A percentile compares a stretch with the other conserved stretches of the same genome.
Conservation (phyloP, 2,113 vertebrate genomes). For the Esox niger region DNA sequence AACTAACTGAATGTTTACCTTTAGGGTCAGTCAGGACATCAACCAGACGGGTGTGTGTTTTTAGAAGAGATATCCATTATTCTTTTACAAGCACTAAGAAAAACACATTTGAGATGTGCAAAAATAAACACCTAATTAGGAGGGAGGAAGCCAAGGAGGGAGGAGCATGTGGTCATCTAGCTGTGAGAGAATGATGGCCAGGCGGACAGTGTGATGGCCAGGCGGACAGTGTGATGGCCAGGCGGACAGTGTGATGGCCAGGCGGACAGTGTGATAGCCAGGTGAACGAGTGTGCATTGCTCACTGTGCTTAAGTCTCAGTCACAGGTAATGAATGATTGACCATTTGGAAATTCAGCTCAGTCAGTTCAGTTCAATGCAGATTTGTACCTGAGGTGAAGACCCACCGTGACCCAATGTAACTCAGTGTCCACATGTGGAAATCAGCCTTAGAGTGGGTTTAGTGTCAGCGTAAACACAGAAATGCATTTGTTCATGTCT, state of each 20-base stretch:
- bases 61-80: conserved; percentile 19
- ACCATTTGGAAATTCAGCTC: conserved; percentile 28
- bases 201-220: too few species aligned
- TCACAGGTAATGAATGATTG: conserved; percentile 50
- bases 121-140: background rate
- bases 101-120: conserved; percentile 33
- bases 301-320: background rate
- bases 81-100: conserved; percentile 42
- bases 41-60: conserved; percentile 26
- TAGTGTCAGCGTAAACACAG: too few species aligned
- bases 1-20: conserved; percentile 62
- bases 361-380: background rate
- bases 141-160: conserved; percentile 18
- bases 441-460: background rate
- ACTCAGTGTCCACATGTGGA: conserved; percentile 1
- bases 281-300: conserved; percentile 9
- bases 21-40: conserved; percentile 44
- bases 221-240: too few species aligned
- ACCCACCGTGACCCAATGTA: background rate
- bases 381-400: background rate
- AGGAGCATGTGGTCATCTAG: conserved; percentile 29
- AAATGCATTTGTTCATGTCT: too few species aligned
- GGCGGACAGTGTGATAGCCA: too few species aligned
- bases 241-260: too few species aligned
- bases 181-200: conserved; percentile 36